Percentiles rank a stretch among this genome's conserved stretches.
phyloP scores from a whole-genome alignment of 2,113 vertebrate genomes.

The Gallinago paraguaiae region DNA sequence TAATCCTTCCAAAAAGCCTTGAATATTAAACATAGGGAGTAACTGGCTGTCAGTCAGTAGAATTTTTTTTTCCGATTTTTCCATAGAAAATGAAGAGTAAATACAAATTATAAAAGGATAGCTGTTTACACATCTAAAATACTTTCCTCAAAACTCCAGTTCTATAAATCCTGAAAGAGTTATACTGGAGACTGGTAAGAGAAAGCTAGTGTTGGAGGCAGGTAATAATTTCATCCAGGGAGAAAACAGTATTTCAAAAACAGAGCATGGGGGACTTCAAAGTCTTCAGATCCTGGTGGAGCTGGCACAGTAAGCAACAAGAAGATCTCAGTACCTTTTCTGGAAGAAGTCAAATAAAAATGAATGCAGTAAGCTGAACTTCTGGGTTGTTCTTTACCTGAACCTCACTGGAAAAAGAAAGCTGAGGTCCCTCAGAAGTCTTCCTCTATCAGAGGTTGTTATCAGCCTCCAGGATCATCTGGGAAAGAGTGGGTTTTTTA shows the following conservation, averaged over 20 bases:
- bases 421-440: background rate
- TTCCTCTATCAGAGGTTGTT: background rate
- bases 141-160: background rate
- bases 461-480: background rate
- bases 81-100: background rate
- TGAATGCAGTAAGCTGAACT: background rate
- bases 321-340: background rate
- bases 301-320: background rate
- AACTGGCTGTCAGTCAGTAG: background rate
- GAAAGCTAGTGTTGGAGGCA: background rate
- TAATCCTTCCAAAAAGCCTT: background rate
- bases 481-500: background rate
- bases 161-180: background rate
- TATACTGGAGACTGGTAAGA: background rate
- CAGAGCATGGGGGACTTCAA: accelerated
- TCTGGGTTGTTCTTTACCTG: background rate
- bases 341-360: background rate
- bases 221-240: background rate
- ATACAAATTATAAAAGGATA: background rate
- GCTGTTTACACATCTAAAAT: background rate
- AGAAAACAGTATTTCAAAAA: background rate
- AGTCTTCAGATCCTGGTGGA: background rate
- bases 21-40: background rate
- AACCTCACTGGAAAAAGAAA: background rate
- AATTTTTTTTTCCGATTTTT: background rate